Evolutionary conservation across 2,888 invertebrate species (phyloP).

Genomic region (Penaeus monodon): DNA sequence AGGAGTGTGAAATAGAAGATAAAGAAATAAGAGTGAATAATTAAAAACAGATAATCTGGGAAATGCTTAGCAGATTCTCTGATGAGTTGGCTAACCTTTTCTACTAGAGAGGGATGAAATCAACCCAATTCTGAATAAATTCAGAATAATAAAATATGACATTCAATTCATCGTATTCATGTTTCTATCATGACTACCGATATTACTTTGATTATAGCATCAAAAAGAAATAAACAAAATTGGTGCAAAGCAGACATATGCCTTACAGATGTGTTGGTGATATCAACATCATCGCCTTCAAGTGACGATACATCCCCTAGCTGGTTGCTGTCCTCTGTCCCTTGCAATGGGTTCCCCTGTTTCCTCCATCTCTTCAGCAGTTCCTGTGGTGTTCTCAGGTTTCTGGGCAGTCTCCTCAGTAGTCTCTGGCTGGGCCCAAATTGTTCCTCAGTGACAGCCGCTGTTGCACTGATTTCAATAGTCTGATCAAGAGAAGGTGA

Average conservation of each 20-base stretch:
- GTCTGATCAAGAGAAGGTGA: conserved; percentile 6
- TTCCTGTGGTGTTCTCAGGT: background rate
- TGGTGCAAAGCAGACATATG: background rate
- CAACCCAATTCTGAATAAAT: too few relatives aligned
- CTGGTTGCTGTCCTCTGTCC: conserved; percentile 21
- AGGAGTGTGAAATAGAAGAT: background rate
- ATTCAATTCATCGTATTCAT: too few relatives aligned
- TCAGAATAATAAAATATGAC: too few relatives aligned
- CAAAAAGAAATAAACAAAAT: too few relatives aligned
- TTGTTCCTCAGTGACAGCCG: background rate
- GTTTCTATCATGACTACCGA: too few relatives aligned
- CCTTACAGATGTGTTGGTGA: conserved; percentile 27
- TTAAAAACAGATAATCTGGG: background rate
- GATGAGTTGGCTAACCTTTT: too few relatives aligned
- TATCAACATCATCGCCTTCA: conserved; percentile 34
- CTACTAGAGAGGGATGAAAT: too few relatives aligned
- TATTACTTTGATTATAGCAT: too few relatives aligned
- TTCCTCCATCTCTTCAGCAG: background rate
- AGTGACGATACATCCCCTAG: conserved; percentile 16
- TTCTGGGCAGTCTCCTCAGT: background rate
- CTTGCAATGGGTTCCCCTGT: background rate
- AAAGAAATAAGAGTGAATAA: background rate
- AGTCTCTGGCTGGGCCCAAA: background rate
- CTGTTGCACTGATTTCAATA: conserved; percentile 1
- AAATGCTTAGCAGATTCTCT: too few relatives aligned